A percentile compares a stretch with the other conserved stretches of the same genome.
Conservation (phyloP, 1,140 invertebrate species). For the Medauroidea extradentata region DNA sequence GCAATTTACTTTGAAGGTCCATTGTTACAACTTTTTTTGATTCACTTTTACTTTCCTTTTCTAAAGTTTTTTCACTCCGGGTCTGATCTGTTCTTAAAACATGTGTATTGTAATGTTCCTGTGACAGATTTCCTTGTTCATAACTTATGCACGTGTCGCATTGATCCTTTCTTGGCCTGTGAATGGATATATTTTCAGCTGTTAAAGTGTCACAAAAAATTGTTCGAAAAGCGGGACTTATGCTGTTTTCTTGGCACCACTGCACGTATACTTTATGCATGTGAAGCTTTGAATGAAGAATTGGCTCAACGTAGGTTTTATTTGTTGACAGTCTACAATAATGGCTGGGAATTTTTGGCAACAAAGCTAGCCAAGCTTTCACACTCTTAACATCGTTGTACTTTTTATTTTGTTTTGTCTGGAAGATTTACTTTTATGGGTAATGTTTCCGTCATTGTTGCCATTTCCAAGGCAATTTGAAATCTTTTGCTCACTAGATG, state of each 20-base stretch:
- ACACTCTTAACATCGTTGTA: not conserved
- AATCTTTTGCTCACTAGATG: too few species aligned
- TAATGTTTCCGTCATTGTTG: too few species aligned
- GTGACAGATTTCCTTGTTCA: not conserved
- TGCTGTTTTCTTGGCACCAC: too few species aligned
- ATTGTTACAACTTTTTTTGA: constrained; percentile 9
- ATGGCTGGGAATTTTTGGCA: constrained; percentile 3
- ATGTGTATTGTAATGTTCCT: constrained; percentile 1
- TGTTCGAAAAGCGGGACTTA: constrained; percentile 2
- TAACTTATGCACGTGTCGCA: constrained; percentile 6
- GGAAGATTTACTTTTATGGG: too few species aligned
- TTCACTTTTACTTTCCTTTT: constrained; percentile 5
- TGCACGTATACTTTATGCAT: not conserved
- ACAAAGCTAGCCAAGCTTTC: constrained; percentile 8
- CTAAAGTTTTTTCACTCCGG: constrained; percentile 9
- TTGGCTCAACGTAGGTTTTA: constrained; percentile 12
- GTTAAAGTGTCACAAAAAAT: constrained; percentile 4
- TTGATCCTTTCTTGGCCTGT: constrained; percentile 6
- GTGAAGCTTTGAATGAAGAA: not conserved
- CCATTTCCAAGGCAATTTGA: too few species aligned
- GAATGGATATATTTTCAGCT: constrained; percentile 10
- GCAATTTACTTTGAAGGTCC: constrained; percentile 14
- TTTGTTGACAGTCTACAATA: constrained; percentile 11
- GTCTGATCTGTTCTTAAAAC: constrained; percentile 3
- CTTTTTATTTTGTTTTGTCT: too few species aligned